Evolutionary conservation across 2,888 invertebrate species (phyloP).

Genomic region (Agrotis puta): DNA sequence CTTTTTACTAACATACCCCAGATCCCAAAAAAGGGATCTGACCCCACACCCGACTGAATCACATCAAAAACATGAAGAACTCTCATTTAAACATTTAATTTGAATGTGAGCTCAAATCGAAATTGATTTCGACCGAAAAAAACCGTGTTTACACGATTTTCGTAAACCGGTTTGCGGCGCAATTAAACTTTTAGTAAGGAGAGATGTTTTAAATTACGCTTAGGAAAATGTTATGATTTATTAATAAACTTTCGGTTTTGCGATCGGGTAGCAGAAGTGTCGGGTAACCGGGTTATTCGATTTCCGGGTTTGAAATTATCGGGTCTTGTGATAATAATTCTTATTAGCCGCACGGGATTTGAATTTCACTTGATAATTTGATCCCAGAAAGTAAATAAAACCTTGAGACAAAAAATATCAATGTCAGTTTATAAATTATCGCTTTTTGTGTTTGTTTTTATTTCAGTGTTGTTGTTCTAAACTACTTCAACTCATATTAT

Average conservation of each 20-base stretch:
- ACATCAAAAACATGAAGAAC: constrained; percentile 52
- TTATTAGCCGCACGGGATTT: neutral
- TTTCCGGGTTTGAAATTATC: constrained; percentile 29
- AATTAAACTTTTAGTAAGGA: constrained; percentile 37
- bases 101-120: constrained; percentile 47
- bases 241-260: constrained; percentile 50
- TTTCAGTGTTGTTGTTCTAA: no score
- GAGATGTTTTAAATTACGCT: constrained; percentile 48
- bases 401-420: no score
- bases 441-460: no score
- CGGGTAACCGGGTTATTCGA: constrained; percentile 23
- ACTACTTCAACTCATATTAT: no score
- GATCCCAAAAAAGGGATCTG: constrained; percentile 44
- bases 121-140: constrained; percentile 53
- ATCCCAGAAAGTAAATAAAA: no score
- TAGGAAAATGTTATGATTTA: constrained; percentile 53
- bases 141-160: constrained; percentile 31
- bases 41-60: constrained; percentile 39
- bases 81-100: constrained; percentile 55
- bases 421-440: no score
- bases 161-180: constrained; percentile 30
- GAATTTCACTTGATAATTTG: neutral
- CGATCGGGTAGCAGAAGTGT: constrained; percentile 28
- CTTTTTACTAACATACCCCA: constrained; percentile 37
- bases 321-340: constrained; percentile 4